Evolutionary conservation across 2,113 vertebrate genomes (phyloP), one percentile per base, ranked within the genome.

Genomic region (Datnioides undecimradiatus): DNA sequence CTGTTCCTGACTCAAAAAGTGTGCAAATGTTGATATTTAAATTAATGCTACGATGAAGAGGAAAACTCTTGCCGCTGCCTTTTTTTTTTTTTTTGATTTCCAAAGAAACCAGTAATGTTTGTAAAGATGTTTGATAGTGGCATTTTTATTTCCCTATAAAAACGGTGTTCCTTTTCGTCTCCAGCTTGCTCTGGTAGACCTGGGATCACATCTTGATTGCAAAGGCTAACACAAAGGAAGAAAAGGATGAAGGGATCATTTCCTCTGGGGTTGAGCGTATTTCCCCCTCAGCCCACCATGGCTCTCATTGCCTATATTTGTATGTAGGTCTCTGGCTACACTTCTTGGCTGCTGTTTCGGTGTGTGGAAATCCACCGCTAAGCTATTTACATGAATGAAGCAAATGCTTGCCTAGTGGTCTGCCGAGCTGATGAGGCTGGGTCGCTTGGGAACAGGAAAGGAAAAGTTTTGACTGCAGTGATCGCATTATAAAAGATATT

Each of bases 371-470:
- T 87, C 64, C 60, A 58, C 33, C 25, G 27, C 66, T 68, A 83
- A 74, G 73, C 64, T 83, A 77, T 86, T 88, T 80, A 80, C 51
- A 78, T 59, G 83, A 51, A 86, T 65, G 38, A 63, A 54, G 34
- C 40, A 65, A 59, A 58, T 76, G 49, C 49, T 71, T 59, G 34
- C 34, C 73, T n/a, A 65, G 45, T 74, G 55, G 36, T 58, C 59
- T n/a, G n/a, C 54, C 8, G 55, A 91, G 73, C 76, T 74, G 46
- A 73, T 38, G 45, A 54, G 65, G 57, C 33, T 16, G 7, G 65
- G 19, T 69, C 31, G 8, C 54, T 70, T 74, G 72, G 60, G 62
- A 25, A 69, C 13, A 4, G 40, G 17, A 27, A n/a, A 59, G 7
- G 25, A 58, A 72, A 54, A 55, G 25, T 67, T 76, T 21, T 51